Evolutionary conservation across 2,888 invertebrate genomes (phyloP).

Genomic region (Meloe dianella): DNA sequence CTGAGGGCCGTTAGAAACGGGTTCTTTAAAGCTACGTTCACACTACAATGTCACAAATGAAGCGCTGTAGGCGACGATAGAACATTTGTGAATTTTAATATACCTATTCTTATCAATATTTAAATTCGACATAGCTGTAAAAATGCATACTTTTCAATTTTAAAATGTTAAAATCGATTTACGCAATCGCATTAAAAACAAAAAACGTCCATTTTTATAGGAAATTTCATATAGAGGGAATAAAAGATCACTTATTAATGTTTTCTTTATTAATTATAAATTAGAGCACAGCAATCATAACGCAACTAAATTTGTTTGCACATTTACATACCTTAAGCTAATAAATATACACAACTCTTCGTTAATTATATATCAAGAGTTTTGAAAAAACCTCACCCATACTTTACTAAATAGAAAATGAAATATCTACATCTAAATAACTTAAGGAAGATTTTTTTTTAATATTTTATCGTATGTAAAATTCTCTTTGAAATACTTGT

Average conservation of each 20-base stretch:
- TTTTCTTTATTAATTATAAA: conserved; percentile 31
- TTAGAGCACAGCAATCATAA: conserved; percentile 43
- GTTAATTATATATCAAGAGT: conserved; percentile 6
- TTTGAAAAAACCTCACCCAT: neutral
- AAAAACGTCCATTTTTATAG: neutral
- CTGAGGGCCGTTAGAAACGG: conserved; percentile 34
- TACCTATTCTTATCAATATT: neutral
- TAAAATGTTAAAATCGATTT: neutral
- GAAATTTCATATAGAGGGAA: neutral
- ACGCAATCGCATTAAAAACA: too few relatives aligned
- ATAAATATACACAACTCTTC: conserved; percentile 44
- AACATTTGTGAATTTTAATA: neutral
- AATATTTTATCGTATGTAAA: conserved; percentile 31
- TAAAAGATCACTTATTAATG: neutral
- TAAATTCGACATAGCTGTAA: neutral
- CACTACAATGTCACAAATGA: conserved; percentile 23
- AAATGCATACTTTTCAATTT: neutral
- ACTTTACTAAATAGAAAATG: conserved; percentile 23
- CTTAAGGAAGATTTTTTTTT: conserved; percentile 37
- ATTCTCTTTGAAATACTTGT: conserved; percentile 41
- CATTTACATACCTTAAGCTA: conserved; percentile 40
- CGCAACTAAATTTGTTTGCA: conserved; percentile 29
- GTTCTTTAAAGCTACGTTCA: conserved; percentile 35
- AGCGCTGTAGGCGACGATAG: neutral
- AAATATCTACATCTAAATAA: conserved; percentile 41